Percentiles rank a stretch among this genome's conserved stretches.
Evolutionary conservation across 2,888 invertebrate genomes (phyloP).

Genomic region (Epinotia ramella): DNA sequence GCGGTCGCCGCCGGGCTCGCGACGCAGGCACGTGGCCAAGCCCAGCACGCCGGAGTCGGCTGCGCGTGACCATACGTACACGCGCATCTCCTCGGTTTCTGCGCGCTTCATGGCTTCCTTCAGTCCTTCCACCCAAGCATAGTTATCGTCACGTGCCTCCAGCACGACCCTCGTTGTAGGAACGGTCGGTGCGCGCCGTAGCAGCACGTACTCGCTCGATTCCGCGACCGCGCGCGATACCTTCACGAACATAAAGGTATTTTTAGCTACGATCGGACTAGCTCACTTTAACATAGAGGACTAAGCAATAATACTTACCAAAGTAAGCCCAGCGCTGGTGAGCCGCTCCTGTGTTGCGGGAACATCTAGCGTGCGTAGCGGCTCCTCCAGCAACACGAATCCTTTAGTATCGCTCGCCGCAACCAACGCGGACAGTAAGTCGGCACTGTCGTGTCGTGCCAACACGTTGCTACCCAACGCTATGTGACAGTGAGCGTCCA

Average conservation of each 20-base stretch:
- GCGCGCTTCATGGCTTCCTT: slow-evolving; percentile 90
- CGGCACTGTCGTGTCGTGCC: slow-evolving; percentile 77
- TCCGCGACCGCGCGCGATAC: slow-evolving; percentile 84
- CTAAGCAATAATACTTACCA: slow-evolving; percentile 43
- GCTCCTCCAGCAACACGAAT: slow-evolving; percentile 91
- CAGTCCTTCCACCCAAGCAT: slow-evolving; percentile 92
- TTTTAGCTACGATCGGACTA: too few relatives aligned
- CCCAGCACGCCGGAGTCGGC: slow-evolving; percentile 12
- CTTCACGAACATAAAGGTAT: not conserved
- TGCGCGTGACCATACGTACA: slow-evolving; percentile 68
- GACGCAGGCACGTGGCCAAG: not conserved
- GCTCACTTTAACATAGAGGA: slow-evolving; percentile 54
- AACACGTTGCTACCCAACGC: slow-evolving; percentile 88
- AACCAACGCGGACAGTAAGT: slow-evolving; percentile 85
- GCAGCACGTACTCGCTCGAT: slow-evolving; percentile 87
- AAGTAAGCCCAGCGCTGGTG: slow-evolving; percentile 66
- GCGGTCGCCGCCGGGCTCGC: slow-evolving; percentile 10
- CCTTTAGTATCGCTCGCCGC: slow-evolving; percentile 88
- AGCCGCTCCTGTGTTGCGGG: slow-evolving; percentile 65
- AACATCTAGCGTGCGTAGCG: slow-evolving; percentile 72
- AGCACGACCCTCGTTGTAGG: slow-evolving; percentile 81
- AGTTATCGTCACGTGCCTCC: slow-evolving; percentile 87
- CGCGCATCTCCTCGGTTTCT: slow-evolving; percentile 85
- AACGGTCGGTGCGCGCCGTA: slow-evolving; percentile 82
- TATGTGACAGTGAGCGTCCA: slow-evolving; percentile 84